A percentile compares a stretch with the other conserved stretches of the same genome.
phyloP scores from a whole-genome alignment of 2,888 invertebrate species.

The Embidobia sp. region DNA sequence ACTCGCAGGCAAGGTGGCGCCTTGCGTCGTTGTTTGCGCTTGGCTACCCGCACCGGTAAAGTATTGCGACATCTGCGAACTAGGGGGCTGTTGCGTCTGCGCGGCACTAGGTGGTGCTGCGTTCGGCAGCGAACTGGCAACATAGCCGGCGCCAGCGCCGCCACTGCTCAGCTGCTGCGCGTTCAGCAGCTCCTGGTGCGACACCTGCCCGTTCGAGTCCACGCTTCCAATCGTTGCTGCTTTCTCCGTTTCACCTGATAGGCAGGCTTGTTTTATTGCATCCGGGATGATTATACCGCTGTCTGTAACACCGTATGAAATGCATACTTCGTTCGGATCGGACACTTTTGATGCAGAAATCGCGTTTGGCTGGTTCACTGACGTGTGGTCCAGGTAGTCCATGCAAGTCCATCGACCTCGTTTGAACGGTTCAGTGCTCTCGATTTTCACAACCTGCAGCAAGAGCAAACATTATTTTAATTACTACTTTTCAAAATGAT shows the following conservation, averaged over 20 bases:
- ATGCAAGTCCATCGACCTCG: constrained; percentile 97
- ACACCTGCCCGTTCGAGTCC: constrained; percentile 76
- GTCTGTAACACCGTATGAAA: constrained; percentile 80
- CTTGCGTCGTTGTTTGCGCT: constrained; percentile 82
- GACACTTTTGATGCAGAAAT: constrained; percentile 76
- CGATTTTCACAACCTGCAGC: constrained; percentile 96
- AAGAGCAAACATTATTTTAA: no score
- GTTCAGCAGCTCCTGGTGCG: constrained; percentile 74
- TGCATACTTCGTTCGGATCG: constrained; percentile 80
- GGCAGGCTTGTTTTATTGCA: constrained; percentile 70
- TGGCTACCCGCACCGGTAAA: constrained; percentile 24
- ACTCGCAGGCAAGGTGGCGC: constrained; percentile 85
- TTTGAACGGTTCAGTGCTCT: constrained; percentile 96
- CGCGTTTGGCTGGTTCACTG: constrained; percentile 78
- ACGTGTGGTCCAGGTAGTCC: constrained; percentile 94
- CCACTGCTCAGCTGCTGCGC: constrained; percentile 67
- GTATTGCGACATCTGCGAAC: constrained; percentile 71
- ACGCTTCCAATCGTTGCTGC: constrained; percentile 63
- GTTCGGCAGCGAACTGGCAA: constrained; percentile 53
- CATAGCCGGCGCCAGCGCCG: constrained; percentile 68
- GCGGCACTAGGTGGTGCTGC: constrained; percentile 77
- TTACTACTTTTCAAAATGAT: no score
- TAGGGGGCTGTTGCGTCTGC: constrained; percentile 82
- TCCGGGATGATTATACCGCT: constrained; percentile 77
- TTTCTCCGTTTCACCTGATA: constrained; percentile 70